phyloP scores from a whole-genome alignment of 2,888 invertebrate species.

The Nasonovia ribisnigri region DNA sequence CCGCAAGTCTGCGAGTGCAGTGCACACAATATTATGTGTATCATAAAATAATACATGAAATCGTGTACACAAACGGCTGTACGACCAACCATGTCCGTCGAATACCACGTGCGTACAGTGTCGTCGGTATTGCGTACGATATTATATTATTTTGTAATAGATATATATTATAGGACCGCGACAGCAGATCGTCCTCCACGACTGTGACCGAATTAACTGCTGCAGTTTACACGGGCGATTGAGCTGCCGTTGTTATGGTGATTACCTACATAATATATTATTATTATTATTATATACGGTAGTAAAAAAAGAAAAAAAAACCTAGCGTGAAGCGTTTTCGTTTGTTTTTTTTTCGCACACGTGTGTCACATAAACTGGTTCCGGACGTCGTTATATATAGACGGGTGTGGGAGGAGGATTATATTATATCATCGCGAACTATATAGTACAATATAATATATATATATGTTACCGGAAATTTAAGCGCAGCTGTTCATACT shows the following conservation, averaged over 20 bases:
- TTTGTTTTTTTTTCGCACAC: not conserved
- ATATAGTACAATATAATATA: not conserved
- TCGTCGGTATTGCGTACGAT: not conserved
- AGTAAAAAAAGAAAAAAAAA: not conserved
- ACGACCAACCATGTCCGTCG: not conserved
- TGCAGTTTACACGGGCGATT: not conserved
- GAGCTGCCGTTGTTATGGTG: not conserved
- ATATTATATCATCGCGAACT: not conserved
- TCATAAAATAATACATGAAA: not conserved
- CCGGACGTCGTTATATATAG: not conserved
- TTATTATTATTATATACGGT: not conserved
- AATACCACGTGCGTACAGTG: not conserved
- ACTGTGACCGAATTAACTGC: not conserved
- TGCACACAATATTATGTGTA: not conserved
- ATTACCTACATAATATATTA: not conserved
- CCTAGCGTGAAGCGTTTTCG: not conserved
- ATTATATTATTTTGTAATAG: not conserved
- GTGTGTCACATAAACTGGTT: constrained; percentile 14
- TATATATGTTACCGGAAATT: not conserved
- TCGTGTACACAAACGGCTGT: not conserved
- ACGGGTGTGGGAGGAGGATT: not conserved
- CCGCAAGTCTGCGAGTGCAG: not conserved
- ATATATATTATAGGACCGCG: not conserved
- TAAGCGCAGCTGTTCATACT: not conserved
- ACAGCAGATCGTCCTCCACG: not conserved